Base-by-base conservation (phyloP, 2,888 invertebrate genomes). In the Drosophila mettleri region DNA sequence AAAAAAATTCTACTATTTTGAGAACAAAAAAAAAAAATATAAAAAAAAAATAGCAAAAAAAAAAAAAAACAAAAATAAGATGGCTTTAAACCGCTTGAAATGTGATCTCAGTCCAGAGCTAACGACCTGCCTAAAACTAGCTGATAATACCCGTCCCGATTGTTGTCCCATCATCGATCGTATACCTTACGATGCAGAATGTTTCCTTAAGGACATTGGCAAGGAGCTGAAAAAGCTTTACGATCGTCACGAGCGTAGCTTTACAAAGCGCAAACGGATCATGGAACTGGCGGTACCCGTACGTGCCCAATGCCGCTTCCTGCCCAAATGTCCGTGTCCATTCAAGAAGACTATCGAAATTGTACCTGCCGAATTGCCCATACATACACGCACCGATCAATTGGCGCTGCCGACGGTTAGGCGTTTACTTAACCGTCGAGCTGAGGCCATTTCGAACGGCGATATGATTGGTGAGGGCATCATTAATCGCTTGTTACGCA, bases 371-470 rank as follows among this genome's bases (percentile, higher is more conserved):
- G 80, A 90, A 2, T 6, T 38, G 18, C 77, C 83, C 4, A 39
- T 14, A 1, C 33, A 78, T n/a, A 91, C 91, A 0, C 86, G 91
- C 33, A 91, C 90, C 18, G 89, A 91, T 34, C 91, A 91, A 61
- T 65, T 91, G 29, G 87, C 91, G 0, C 75, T 86, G 77, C 91
- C 91, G 2, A 59, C 63, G 1, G 86, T 88, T 0, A 64, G 85
- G 7, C 66, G 85, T 0, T 51, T 86, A 16, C 68, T 75, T 4
- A 4, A 31, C 1, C 73, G 84, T 2, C 41, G 73, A 1, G 24
- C 43, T 8, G 14, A 59, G 2, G 76, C 86, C n/a, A 27, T 72
- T 0, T 1, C n/a, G 2, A 27, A 33, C 2, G 76, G 74, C 2
- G 85, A 86, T 18, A 6, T 36, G 6, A 69, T 88, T 41, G 84